Evolutionary conservation across 1,140 invertebrate genomes (phyloP), one percentile per base, ranked within the genome.

Genomic region (Trachelipus rathkii): DNA sequence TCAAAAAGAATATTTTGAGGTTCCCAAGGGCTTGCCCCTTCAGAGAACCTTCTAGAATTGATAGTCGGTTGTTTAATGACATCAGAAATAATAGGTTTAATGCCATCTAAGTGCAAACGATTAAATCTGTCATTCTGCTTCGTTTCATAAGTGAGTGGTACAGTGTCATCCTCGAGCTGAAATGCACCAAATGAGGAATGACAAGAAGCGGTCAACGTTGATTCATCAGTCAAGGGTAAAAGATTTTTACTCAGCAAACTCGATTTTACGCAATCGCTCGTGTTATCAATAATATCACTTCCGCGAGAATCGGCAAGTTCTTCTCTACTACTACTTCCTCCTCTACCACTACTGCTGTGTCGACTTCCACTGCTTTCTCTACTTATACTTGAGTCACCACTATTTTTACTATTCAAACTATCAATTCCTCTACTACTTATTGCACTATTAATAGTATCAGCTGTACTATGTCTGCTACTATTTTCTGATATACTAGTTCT

Each of bases 381-480:
- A 19, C 50, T 60, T 15, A 60, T 60, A 60, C 50, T 60, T 4
- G 50, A 60, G 11, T 19, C 50, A 60, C 50, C 50, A 19, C 50
- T 60, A 19, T 60, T 60, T 60, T 19, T 60, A 60, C 50, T 60
- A 19, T 60, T 60, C 19, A 60, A 8, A 60, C 50, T 60, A 60
- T 60, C 50, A 60, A 60, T 60, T 19, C 50, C 50, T 60, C 74
- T 71, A 15, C 77, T 75, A 21, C 73, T 78, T 10, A 76, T 71
- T 9, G 60, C 77, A 50, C 77, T 76, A 71, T 75, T 75, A 44
- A 76, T 71, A 4, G 71, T 75, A 44, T 78, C 77, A 19, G 77
- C 74, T 23, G 74, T 76, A 70, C 74, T 76, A 50, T 76, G 77
- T 9, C 74, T 72, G 60, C 77, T 76, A 45, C 71, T 71, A 43